Evolutionary conservation across 2,888 invertebrate species (phyloP).

Genomic region (Pachymerium ferrugineum): DNA sequence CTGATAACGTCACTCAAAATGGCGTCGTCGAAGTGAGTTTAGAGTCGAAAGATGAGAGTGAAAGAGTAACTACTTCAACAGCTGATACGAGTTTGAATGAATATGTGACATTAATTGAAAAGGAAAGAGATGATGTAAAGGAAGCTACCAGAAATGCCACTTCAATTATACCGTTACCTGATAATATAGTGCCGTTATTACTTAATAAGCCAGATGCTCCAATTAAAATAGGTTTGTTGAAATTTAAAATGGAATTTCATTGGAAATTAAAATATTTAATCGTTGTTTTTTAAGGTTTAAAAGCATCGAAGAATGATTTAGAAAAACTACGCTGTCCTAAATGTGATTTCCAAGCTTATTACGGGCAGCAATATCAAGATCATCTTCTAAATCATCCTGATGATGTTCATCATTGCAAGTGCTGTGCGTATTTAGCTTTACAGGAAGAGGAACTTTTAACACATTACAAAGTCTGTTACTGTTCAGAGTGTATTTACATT

Average conservation of each 20-base stretch:
- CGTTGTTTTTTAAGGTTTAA: constrained; percentile 43
- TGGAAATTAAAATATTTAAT: too few species aligned
- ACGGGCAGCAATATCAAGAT: constrained; percentile 46
- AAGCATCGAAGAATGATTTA: constrained; percentile 44
- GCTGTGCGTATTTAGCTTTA: constrained; percentile 40
- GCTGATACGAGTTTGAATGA: neutral
- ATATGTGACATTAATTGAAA: neutral
- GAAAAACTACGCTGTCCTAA: constrained; percentile 45
- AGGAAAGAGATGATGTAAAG: neutral
- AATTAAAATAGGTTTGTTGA: constrained; percentile 45
- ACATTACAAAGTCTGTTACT: constrained; percentile 49
- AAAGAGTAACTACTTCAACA: neutral
- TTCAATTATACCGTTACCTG: constrained; percentile 44
- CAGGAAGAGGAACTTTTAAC: constrained; percentile 42
- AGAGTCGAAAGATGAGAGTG: neutral
- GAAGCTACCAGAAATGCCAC: neutral
- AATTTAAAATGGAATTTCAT: too few species aligned
- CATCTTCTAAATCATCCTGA: constrained; percentile 44
- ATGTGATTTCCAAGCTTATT: constrained; percentile 47
- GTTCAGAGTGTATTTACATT: too few species aligned
- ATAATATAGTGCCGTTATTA: constrained; percentile 44
- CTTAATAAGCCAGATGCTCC: constrained; percentile 44
- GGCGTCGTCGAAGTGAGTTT: neutral
- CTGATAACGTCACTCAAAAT: neutral
- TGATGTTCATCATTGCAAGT: constrained; percentile 44